These are phyloP conservation scores for Bovichtus variegatus DNA, from an alignment of 2,797 vertebrate species.

Conservation along the genomic window DNA sequence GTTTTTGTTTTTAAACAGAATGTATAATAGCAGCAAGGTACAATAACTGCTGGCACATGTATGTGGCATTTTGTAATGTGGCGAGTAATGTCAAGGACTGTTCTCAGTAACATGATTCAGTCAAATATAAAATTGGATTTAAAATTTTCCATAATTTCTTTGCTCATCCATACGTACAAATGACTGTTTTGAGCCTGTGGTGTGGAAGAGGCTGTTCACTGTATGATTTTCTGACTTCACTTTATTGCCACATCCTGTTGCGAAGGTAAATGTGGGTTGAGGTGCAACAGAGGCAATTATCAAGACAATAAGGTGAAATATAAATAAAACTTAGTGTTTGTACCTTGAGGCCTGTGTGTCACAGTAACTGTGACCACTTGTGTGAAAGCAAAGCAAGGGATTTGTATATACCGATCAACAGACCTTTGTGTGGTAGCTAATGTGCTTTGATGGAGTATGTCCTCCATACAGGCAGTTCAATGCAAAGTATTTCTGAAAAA, in stretches of 20 bases:
- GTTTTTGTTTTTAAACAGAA: too few relatives aligned
- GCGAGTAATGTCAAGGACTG: not conserved
- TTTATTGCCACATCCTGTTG: not conserved
- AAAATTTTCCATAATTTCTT: constrained; percentile 13
- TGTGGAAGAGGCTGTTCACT: not conserved
- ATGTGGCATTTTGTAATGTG: not conserved
- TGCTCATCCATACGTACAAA: constrained; percentile 15
- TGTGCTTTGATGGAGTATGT: constrained; percentile 8
- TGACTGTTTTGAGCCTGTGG: not conserved
- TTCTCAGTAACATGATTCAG: not conserved
- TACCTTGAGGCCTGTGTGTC: not conserved
- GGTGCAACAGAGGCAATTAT: constrained; percentile 8
- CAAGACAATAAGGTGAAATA: constrained; percentile 6
- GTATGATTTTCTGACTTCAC: constrained; percentile 5
- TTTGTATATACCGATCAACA: not conserved
- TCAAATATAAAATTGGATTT: constrained; percentile 6
- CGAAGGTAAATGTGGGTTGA: constrained; percentile 25
- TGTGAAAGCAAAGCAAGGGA: not conserved
- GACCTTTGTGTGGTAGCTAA: constrained; percentile 13
- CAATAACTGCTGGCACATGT: not conserved
- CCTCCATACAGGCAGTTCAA: not conserved
- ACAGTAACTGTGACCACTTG: not conserved
- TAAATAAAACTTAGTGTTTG: not conserved
- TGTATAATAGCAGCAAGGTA: not conserved
- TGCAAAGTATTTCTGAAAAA: constrained; percentile 12